These are phyloP conservation scores for Drosophila melanosoma DNA, from an alignment of 2,888 invertebrate species.

Conservation along the genomic window DNA sequence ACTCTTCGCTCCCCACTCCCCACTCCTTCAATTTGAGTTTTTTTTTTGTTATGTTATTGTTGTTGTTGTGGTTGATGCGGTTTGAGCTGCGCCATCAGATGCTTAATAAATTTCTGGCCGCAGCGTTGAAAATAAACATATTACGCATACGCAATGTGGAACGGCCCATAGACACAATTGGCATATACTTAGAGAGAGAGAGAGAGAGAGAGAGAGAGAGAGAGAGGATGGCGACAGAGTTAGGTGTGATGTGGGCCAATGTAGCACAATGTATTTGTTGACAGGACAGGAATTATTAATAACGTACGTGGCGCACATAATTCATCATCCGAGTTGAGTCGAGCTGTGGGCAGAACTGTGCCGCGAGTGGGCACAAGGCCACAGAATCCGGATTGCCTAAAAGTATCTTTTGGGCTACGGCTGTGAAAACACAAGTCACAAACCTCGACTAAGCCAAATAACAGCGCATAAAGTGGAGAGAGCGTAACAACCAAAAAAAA, in stretches of 20 bases:
- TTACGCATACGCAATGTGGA: slow-evolving; percentile 75
- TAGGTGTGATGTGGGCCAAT: slow-evolving; percentile 29
- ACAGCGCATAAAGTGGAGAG: slow-evolving; percentile 48
- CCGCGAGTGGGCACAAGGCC: slow-evolving; percentile 42
- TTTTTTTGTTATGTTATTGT: slow-evolving; percentile 14
- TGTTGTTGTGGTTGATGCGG: slow-evolving; percentile 14
- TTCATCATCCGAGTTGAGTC: slow-evolving; percentile 68
- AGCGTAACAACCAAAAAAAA: slow-evolving; percentile 4
- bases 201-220: background rate
- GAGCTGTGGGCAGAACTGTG: background rate
- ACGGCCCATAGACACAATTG: slow-evolving; percentile 22
- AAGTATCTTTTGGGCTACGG: slow-evolving; percentile 53
- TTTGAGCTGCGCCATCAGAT: slow-evolving; percentile 48
- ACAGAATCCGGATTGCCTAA: slow-evolving; percentile 37
- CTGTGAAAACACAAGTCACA: slow-evolving; percentile 72
- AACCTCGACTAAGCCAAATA: slow-evolving; percentile 73
- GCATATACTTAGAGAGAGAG: background rate
- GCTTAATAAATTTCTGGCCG: slow-evolving; percentile 72
- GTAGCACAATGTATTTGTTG: slow-evolving; percentile 78
- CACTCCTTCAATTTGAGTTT: slow-evolving; percentile 17
- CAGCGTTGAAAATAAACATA: slow-evolving; percentile 64
- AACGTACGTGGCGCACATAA: slow-evolving; percentile 81
- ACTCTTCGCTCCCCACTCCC: no score
- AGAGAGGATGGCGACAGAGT: background rate
- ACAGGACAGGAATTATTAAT: slow-evolving; percentile 83